A percentile compares a stretch with the other conserved stretches of the same genome.
Evolutionary conservation across 2,888 invertebrate genomes (phyloP).

Genomic region (Acleris holmiana): DNA sequence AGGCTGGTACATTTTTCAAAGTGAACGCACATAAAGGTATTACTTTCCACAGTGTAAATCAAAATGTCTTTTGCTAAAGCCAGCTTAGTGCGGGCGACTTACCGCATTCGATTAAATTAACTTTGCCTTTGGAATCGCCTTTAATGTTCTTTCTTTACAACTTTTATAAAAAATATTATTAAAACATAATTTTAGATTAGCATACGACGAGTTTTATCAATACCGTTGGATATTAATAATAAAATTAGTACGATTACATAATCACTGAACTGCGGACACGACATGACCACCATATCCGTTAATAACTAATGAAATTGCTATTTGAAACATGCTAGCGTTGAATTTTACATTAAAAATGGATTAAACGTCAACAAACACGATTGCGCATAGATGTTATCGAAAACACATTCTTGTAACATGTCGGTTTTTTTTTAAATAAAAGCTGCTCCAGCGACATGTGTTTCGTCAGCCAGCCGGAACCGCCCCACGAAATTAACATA

Average conservation of each 20-base stretch:
- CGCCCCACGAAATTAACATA: slow-evolving; percentile 73
- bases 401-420: slow-evolving; percentile 57
- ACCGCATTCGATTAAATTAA: slow-evolving; percentile 41
- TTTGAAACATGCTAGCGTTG: slow-evolving; percentile 34
- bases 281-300: slow-evolving; percentile 7
- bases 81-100: slow-evolving; percentile 38
- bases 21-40: slow-evolving; percentile 42
- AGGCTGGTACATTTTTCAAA: slow-evolving; percentile 22
- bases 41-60: slow-evolving; percentile 54
- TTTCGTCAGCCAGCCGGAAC: slow-evolving; percentile 73
- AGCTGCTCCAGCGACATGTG: slow-evolving; percentile 69
- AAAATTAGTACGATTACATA: not conserved
- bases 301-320: slow-evolving; percentile 30
- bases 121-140: slow-evolving; percentile 51
- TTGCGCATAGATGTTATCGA: slow-evolving; percentile 54
- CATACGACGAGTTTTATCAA: slow-evolving; percentile 1
- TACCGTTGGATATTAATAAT: slow-evolving; percentile 9
- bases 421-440: slow-evolving; percentile 69
- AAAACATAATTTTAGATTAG: not conserved
- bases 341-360: slow-evolving; percentile 41
- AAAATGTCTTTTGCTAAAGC: slow-evolving; percentile 57
- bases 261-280: slow-evolving; percentile 30
- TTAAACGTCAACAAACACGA: slow-evolving; percentile 34
- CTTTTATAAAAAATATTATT: slow-evolving; percentile 9
- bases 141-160: slow-evolving; percentile 49